Evolutionary conservation across 2,797 vertebrate species (phyloP).

Genomic region (Naso thynnoides): DNA sequence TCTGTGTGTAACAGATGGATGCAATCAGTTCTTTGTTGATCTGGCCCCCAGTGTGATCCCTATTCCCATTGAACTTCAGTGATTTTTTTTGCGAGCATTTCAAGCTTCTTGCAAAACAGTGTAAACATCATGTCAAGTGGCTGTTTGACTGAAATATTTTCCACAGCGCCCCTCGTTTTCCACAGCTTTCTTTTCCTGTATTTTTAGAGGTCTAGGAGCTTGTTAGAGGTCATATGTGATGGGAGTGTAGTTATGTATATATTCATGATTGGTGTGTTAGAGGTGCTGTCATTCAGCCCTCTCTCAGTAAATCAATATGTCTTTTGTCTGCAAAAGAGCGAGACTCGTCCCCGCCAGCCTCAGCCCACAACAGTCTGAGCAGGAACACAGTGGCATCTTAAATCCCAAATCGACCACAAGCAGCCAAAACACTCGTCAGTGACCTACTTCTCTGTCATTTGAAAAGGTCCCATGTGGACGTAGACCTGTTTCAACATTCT

Average conservation of each 20-base stretch:
- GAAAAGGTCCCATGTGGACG: conserved; percentile 10
- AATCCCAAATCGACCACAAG: conserved; percentile 19
- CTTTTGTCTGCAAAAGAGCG: conserved; percentile 64
- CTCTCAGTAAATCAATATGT: conserved; percentile 55
- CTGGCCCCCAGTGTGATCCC: conserved; percentile 22
- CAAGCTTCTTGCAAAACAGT: conserved; percentile 40
- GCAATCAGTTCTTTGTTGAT: no score
- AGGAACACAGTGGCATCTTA: conserved; percentile 25
- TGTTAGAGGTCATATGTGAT: conserved; percentile 16
- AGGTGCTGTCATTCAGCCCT: conserved; percentile 49
- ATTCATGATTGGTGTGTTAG: conserved; percentile 23
- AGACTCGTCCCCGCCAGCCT: conserved; percentile 33
- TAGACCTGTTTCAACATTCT: conserved; percentile 13
- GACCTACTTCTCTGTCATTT: conserved; percentile 38
- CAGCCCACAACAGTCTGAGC: conserved; percentile 25
- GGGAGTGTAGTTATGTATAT: conserved; percentile 15
- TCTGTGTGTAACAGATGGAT: no score
- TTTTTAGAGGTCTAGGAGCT: conserved; percentile 20
- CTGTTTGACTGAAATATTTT: conserved; percentile 58
- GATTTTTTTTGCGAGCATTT: conserved; percentile 29
- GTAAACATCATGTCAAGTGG: conserved; percentile 23
- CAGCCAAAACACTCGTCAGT: conserved; percentile 18
- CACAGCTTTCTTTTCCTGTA: conserved; percentile 13
- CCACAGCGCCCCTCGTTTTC: conserved; percentile 21
- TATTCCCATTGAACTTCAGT: conserved; percentile 13